Evolutionary conservation across 2,797 vertebrate genomes (phyloP).

Genomic region (Alcedo quadribrachys): DNA sequence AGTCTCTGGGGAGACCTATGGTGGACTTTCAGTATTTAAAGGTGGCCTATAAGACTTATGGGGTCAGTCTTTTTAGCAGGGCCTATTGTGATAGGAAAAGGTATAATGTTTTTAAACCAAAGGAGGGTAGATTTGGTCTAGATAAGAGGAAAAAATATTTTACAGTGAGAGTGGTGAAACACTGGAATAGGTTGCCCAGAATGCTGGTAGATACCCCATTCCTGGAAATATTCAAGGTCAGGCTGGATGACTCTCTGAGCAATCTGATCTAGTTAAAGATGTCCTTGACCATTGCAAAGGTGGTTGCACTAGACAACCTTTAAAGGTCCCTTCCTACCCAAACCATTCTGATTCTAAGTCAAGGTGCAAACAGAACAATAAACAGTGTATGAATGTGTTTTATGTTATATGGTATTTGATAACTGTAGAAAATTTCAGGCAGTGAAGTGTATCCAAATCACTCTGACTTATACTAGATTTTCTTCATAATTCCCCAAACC

Average conservation of each 20-base stretch:
- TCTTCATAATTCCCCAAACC: background rate
- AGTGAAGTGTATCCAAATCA: background rate
- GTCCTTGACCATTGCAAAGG: background rate
- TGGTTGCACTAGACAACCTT: background rate
- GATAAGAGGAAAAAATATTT: background rate
- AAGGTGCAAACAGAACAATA: background rate
- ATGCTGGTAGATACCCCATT: background rate
- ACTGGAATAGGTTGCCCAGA: background rate
- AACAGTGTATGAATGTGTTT: background rate
- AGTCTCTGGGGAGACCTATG: background rate
- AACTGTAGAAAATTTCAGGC: background rate
- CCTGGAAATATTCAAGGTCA: background rate
- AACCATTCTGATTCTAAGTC: background rate
- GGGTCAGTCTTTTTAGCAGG: background rate
- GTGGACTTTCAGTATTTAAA: background rate
- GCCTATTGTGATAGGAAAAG: background rate
- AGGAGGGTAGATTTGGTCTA: background rate
- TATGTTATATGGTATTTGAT: background rate
- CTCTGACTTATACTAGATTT: background rate
- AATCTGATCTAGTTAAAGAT: background rate
- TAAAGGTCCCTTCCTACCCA: background rate
- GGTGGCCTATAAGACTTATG: background rate
- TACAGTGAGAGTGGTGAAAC: background rate
- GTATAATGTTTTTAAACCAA: background rate
- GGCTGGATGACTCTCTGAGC: background rate